Conservation (phyloP, 1,140 invertebrate genomes). For the Drosophila lini region DNA sequence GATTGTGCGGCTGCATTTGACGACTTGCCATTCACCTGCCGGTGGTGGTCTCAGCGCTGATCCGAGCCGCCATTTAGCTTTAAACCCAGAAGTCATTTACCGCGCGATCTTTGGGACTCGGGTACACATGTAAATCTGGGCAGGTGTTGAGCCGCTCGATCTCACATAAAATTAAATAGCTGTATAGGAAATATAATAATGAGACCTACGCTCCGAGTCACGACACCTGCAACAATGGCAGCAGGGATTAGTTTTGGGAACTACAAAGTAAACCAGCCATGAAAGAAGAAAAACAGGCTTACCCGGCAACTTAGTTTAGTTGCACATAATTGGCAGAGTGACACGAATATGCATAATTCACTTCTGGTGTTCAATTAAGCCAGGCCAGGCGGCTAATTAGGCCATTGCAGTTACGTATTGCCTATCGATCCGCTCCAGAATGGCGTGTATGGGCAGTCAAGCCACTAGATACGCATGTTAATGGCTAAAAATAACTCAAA, state of each 20-base stretch:
- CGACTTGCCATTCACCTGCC: conserved; percentile 70
- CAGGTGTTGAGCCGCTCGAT: conserved; percentile 27
- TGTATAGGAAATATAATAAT: conserved; percentile 42
- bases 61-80: conserved; percentile 37
- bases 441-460: not conserved
- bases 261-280: conserved; percentile 9
- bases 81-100: conserved; percentile 66
- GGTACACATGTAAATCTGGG: conserved; percentile 22
- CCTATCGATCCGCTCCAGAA: conserved; percentile 11
- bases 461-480: conserved; percentile 14
- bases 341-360: conserved; percentile 29
- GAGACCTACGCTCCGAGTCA: conserved; percentile 14
- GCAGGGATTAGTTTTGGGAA: conserved; percentile 49
- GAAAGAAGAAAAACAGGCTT: conserved; percentile 4
- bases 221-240: conserved; percentile 56
- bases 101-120: conserved; percentile 32
- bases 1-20: conserved; percentile 27
- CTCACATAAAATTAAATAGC: conserved; percentile 44
- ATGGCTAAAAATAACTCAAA: conserved; percentile 40
- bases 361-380: conserved; percentile 23
- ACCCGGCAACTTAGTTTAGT: conserved; percentile 15
- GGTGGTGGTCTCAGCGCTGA: conserved; percentile 40
- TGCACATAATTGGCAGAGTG: conserved; percentile 21
- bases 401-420: conserved; percentile 9
- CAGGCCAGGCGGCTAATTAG: conserved; percentile 18